Percentiles rank a stretch among this genome's conserved stretches.
phyloP scores from a whole-genome alignment of 2,888 invertebrate species.

The Tetheella fluctuosa region DNA sequence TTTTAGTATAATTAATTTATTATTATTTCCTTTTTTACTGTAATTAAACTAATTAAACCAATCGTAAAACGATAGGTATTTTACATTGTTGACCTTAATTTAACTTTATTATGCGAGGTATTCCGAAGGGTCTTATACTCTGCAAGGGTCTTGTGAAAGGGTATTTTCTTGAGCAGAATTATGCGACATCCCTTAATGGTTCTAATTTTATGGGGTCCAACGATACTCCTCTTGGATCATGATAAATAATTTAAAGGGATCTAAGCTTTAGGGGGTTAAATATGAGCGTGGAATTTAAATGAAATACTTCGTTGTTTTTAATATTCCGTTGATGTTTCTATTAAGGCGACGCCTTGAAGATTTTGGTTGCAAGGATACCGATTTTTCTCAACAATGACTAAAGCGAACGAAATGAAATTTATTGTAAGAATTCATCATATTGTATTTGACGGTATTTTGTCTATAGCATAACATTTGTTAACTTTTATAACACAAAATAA shows the following conservation, averaged over 20 bases:
- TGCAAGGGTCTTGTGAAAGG: conserved; percentile 19
- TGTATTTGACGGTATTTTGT: no score
- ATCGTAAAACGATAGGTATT: conserved; percentile 21
- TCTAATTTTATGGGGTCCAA: conserved; percentile 18
- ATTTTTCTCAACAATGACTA: no score
- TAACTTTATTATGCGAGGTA: conserved; percentile 30
- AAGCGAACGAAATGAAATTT: no score
- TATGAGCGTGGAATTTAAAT: conserved; percentile 10
- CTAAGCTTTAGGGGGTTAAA: neutral
- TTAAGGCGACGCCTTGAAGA: no score
- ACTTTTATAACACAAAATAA: no score
- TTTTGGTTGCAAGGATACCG: no score
- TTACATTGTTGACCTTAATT: conserved; percentile 32
- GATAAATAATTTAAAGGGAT: conserved; percentile 19
- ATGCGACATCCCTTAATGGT: conserved; percentile 16
- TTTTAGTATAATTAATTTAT: neutral
- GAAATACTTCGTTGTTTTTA: conserved; percentile 4
- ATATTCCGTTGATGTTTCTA: neutral
- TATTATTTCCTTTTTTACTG: neutral
- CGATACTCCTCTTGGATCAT: conserved; percentile 15
- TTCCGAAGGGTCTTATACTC: conserved; percentile 20
- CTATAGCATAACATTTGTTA: no score
- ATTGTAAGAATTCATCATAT: no score
- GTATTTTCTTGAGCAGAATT: conserved; percentile 22
- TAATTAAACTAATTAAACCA: neutral